phyloP scores from a whole-genome alignment of 2,797 vertebrate species.

The Tenualosa thibaudeaui region DNA sequence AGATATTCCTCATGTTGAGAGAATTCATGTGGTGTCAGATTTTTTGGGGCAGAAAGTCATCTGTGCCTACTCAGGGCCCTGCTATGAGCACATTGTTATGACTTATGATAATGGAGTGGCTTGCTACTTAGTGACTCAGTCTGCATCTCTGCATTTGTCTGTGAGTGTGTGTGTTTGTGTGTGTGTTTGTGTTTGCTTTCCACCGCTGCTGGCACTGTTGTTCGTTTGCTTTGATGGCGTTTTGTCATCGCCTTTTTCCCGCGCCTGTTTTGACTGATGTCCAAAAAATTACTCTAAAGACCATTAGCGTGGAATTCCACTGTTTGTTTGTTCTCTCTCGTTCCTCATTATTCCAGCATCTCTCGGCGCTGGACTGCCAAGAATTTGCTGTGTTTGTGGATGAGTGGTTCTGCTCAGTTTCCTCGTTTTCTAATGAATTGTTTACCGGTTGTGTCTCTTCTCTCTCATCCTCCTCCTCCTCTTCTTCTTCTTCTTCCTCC shows the following conservation, averaged over 20 bases:
- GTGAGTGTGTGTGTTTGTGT: background rate
- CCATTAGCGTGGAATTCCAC: conserved; percentile 48
- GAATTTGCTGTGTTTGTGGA: conserved; percentile 51
- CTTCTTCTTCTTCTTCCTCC: background rate
- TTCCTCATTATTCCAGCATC: conserved; percentile 50
- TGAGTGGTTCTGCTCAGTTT: conserved; percentile 41
- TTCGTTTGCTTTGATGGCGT: conserved; percentile 40
- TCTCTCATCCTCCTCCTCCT: background rate
- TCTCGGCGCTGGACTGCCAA: conserved; percentile 45
- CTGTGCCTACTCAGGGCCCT: background rate
- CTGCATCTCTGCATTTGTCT: background rate
- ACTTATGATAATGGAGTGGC: conserved; percentile 7
- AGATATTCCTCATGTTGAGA: background rate
- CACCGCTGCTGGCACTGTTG: conserved; percentile 26
- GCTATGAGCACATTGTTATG: background rate
- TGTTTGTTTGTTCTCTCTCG: conserved; percentile 45
- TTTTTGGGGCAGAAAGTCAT: background rate
- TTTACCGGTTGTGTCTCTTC: conserved; percentile 57
- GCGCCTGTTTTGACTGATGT: conserved; percentile 50
- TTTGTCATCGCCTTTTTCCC: conserved; percentile 38
- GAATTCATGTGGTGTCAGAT: background rate
- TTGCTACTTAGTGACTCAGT: background rate
- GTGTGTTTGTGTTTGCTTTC: background rate
- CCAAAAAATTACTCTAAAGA: conserved; percentile 46
- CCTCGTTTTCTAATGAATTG: conserved; percentile 65